phyloP scores from a whole-genome alignment of 2,888 invertebrate genomes.

The Nemotelus pantherinus region DNA sequence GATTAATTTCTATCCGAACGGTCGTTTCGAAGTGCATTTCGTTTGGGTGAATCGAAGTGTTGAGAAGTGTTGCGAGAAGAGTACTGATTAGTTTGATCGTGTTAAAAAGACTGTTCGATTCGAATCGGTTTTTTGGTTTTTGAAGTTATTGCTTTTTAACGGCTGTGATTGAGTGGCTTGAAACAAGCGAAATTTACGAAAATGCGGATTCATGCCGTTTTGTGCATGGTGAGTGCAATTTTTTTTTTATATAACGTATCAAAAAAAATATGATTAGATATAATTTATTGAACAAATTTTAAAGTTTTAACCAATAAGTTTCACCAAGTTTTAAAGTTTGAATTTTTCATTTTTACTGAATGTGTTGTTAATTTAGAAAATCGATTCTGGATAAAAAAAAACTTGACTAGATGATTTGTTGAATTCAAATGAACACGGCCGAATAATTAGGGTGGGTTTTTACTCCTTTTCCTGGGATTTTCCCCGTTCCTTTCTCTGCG shows the following conservation, averaged over 20 bases:
- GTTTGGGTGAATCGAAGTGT: conserved; percentile 6
- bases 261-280: conserved; percentile 7
- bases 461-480: too few relatives aligned
- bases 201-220: conserved; percentile 63
- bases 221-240: conserved; percentile 63
- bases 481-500: too few relatives aligned
- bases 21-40: conserved; percentile 15
- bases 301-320: too few relatives aligned
- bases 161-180: conserved; percentile 45
- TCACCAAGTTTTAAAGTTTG: too few relatives aligned
- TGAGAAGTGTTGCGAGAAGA: neutral
- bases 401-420: too few relatives aligned
- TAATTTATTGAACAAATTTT: too few relatives aligned
- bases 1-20: neutral
- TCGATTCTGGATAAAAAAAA: too few relatives aligned
- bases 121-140: neutral
- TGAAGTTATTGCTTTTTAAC: conserved; percentile 18
- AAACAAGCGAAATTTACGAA: conserved; percentile 49
- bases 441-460: too few relatives aligned
- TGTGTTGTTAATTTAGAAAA: too few relatives aligned
- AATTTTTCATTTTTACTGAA: too few relatives aligned
- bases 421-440: too few relatives aligned
- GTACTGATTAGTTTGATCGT: neutral
- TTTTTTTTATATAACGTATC: neutral
- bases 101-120: too few relatives aligned